Conservation (phyloP, 2,888 invertebrate genomes). For the Lepidonotus clava region DNA sequence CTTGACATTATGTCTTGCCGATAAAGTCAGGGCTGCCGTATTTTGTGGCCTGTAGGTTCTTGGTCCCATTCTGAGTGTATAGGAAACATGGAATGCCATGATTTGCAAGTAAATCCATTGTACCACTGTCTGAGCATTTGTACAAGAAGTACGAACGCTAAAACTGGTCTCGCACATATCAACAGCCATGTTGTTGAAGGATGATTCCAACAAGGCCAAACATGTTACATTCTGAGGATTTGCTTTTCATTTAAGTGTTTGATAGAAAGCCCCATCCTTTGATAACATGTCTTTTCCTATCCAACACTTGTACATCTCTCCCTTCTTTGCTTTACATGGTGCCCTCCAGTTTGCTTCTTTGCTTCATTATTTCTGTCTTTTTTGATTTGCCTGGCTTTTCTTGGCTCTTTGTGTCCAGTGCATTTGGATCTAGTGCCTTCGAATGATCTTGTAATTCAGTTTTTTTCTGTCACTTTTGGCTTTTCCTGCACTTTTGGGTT, state of each 20-base stretch:
- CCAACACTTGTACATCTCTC: neutral
- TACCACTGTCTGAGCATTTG: neutral
- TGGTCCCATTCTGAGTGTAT: neutral
- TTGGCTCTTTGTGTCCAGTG: no score
- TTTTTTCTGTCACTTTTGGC: no score
- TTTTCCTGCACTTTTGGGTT: no score
- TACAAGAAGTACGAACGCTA: neutral
- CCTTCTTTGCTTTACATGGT: no score
- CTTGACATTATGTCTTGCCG: constrained; percentile 27
- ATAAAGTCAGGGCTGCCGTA: constrained; percentile 38
- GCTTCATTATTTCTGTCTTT: no score
- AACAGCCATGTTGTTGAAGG: constrained; percentile 10
- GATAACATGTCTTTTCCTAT: neutral
- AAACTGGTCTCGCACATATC: constrained; percentile 26
- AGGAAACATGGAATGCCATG: neutral
- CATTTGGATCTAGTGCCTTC: no score
- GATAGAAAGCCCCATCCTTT: neutral
- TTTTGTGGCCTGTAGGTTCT: neutral
- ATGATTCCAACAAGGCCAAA: neutral
- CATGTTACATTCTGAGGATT: neutral
- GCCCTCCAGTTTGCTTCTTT: no score
- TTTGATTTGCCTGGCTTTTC: no score
- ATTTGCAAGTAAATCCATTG: neutral
- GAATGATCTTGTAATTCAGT: no score
- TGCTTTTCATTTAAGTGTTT: neutral